A percentile compares a stretch with the other conserved stretches of the same genome.
These are phyloP conservation scores for Tarsius wallacei DNA, from an alignment of 2,797 vertebrate genomes.

Conservation along the genomic window DNA sequence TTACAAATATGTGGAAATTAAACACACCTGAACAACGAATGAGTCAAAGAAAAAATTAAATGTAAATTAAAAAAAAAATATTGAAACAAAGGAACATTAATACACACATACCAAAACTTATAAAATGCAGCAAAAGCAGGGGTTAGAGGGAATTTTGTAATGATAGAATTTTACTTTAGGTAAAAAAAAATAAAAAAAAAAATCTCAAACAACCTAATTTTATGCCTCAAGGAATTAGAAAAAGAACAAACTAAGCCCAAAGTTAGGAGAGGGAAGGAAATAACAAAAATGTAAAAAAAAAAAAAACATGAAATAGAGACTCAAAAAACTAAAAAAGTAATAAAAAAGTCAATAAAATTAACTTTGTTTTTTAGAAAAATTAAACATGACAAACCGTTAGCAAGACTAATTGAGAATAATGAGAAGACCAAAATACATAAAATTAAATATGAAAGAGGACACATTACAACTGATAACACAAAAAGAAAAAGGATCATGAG, in stretches of 20 bases:
- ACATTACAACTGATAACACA: not conserved
- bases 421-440: not conserved
- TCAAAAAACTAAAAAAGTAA: too few relatives aligned
- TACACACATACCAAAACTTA: not conserved
- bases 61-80: not conserved
- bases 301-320: not conserved
- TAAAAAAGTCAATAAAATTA: not conserved
- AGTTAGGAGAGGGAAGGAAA: not conserved
- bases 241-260: not conserved
- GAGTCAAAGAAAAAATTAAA: not conserved
- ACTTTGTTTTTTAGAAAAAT: not conserved
- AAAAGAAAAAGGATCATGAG: not conserved
- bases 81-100: not conserved
- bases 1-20: not conserved
- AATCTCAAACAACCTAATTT: not conserved
- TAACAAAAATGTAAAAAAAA: not conserved
- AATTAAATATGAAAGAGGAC: not conserved
- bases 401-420: not conserved
- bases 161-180: not conserved
- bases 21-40: not conserved
- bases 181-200: not conserved
- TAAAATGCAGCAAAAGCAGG: not conserved
- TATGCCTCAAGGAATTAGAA: not conserved
- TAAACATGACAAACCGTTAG: not conserved
- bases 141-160: not conserved